Evolutionary conservation across 2,797 vertebrate genomes (phyloP).

Genomic region (Rhabdophis nuchalis): DNA sequence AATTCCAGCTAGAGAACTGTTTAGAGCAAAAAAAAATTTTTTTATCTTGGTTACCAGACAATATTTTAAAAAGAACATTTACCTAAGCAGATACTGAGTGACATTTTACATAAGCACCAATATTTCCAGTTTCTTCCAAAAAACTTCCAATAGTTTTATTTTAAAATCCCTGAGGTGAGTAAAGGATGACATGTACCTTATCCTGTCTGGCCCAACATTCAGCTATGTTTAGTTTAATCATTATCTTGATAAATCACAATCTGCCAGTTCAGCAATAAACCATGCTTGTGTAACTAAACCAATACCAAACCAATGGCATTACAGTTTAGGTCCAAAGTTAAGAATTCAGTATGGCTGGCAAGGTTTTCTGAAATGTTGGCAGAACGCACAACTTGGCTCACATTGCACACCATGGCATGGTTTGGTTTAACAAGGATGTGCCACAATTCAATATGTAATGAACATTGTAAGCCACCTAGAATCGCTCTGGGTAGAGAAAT

Average conservation of each 20-base stretch:
- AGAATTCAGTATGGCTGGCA: background rate
- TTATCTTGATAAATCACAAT: background rate
- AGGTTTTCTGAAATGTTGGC: background rate
- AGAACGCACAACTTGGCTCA: background rate
- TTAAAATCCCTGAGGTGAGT: background rate
- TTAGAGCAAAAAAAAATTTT: background rate
- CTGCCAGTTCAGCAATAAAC: background rate
- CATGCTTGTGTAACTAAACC: background rate
- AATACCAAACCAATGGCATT: background rate
- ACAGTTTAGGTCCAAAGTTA: background rate
- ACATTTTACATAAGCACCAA: background rate
- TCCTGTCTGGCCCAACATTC: background rate
- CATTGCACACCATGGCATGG: background rate
- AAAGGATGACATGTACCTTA: background rate
- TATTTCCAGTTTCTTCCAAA: background rate
- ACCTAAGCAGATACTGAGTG: background rate
- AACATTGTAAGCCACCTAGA: background rate
- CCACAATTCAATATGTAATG: background rate
- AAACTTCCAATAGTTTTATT: background rate
- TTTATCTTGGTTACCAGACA: background rate
- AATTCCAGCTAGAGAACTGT: background rate
- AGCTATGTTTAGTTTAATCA: background rate
- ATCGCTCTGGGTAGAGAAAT: background rate
- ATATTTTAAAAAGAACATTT: background rate
- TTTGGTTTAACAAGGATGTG: background rate